Evolutionary conservation across 2,113 vertebrate genomes (phyloP).

Genomic region (Chrysemys picta): DNA sequence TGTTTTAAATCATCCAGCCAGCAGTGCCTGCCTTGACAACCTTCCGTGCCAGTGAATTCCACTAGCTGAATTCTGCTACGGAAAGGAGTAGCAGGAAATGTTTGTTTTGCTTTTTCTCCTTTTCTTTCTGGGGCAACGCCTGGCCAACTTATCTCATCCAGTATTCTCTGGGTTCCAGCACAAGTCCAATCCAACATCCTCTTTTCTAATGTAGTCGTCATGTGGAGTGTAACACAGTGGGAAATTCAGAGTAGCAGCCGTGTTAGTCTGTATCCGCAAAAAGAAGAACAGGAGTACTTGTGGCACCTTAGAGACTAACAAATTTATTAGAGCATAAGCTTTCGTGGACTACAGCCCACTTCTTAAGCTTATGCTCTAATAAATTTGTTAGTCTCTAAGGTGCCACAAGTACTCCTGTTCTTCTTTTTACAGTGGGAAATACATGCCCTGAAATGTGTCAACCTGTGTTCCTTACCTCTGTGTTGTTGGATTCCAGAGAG

Average conservation of each 20-base stretch:
- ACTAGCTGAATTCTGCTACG: neutral
- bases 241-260: no score
- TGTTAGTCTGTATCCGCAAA: no score
- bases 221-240: constrained; percentile 47
- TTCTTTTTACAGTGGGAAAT: neutral
- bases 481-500: constrained; percentile 20
- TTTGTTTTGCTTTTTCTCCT: constrained; percentile 15
- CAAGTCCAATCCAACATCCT: constrained; percentile 36
- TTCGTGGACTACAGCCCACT: no score
- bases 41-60: constrained; percentile 46
- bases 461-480: constrained; percentile 41
- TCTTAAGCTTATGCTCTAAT: no score
- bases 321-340: no score
- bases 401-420: no score
- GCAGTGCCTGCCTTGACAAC: constrained; percentile 29
- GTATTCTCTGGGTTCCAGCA: constrained; percentile 19
- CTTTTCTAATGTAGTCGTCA: neutral
- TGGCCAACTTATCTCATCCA: neutral
- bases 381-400: no score
- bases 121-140: constrained; percentile 8
- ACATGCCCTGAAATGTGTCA: constrained; percentile 54
- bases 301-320: no score
- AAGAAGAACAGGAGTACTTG: no score
- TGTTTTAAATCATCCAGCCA: constrained; percentile 20
- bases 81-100: constrained; percentile 60